phyloP scores from a whole-genome alignment of 2,888 invertebrate species.

The Rosalia funebris region DNA sequence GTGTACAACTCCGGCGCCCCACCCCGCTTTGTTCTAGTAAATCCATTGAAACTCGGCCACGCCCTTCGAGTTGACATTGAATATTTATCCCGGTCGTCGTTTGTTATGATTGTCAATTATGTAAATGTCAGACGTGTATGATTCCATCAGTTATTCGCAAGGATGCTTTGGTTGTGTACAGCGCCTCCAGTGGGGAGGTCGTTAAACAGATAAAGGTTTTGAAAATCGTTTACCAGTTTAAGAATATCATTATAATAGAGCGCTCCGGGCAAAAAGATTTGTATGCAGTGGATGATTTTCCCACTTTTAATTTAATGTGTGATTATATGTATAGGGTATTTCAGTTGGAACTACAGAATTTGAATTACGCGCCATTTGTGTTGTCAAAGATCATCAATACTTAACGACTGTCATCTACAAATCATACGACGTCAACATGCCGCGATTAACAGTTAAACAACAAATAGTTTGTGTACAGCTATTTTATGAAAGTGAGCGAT shows the following conservation, averaged over 20 bases:
- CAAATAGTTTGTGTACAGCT: no score
- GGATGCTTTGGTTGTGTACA: background rate
- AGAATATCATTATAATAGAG: background rate
- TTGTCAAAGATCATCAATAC: no score
- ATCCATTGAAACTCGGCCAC: conserved; percentile 2
- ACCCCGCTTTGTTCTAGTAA: conserved; percentile 5
- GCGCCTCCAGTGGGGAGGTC: background rate
- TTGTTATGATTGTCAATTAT: conserved; percentile 7
- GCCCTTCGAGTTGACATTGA: conserved; percentile 13
- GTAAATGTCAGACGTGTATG: conserved; percentile 11
- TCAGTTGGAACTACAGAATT: no score
- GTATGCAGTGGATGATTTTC: background rate
- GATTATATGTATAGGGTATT: background rate
- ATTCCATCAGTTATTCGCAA: conserved; percentile 7
- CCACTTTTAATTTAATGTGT: background rate
- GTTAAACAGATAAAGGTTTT: conserved; percentile 1
- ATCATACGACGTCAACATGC: no score
- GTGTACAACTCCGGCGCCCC: background rate
- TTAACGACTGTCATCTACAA: no score
- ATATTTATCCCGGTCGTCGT: conserved; percentile 13
- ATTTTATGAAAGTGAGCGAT: no score
- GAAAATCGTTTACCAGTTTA: background rate
- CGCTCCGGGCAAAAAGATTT: background rate
- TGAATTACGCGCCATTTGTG: no score
- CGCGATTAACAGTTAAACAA: no score